phyloP scores from a whole-genome alignment of 1,140 invertebrate genomes.

The Plutomurus gul region DNA sequence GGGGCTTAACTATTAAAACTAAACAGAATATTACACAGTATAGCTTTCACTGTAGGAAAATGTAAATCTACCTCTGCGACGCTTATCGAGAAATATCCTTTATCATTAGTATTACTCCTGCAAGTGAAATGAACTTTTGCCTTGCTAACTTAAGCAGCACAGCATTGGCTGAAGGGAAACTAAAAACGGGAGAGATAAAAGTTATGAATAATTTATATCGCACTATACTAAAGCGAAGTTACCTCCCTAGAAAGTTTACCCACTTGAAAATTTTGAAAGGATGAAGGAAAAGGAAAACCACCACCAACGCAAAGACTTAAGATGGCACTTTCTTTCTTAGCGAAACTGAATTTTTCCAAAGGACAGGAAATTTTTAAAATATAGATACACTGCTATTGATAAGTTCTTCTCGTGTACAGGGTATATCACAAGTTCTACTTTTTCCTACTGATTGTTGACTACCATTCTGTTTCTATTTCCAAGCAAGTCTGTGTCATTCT shows the following conservation, averaged over 20 bases:
- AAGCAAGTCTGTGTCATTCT: no score
- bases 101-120: background rate
- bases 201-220: slow-evolving; percentile 25
- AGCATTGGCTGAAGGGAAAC: background rate
- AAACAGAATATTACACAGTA: no score
- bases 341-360: no score
- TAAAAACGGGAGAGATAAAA: background rate
- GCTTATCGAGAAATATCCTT: background rate
- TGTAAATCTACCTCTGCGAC: background rate
- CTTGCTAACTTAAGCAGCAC: background rate
- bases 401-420: no score
- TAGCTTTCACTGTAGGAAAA: background rate
- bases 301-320: no score
- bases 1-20: no score
- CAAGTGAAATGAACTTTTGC: background rate
- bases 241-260: background rate
- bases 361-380: no score
- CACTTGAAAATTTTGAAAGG: slow-evolving; percentile 3
- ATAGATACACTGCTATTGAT: no score
- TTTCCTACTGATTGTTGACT: no score
- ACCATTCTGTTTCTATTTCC: no score
- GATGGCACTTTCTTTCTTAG: no score
- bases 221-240: background rate
- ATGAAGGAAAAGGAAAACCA: background rate
- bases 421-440: no score